Evolutionary conservation across 2,888 invertebrate species (phyloP), one percentile per base, ranked within the genome.

Genomic region (Julus scanicus): DNA sequence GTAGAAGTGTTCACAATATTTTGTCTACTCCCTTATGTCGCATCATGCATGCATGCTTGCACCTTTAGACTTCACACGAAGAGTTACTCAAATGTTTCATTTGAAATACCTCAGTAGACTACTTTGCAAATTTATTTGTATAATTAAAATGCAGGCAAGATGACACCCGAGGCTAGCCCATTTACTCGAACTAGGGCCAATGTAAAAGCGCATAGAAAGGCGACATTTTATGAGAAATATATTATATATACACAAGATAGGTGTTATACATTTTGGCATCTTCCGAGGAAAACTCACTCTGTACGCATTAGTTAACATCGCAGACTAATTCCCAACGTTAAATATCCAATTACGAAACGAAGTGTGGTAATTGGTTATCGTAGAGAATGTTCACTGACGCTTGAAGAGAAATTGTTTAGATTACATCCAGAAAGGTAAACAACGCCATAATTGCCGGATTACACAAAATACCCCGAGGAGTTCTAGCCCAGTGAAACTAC

Each of bases 381-480:
- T 15, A 17, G 17, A 17, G 53, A 86, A 29, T 53, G 86, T 37
- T 86, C 37, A 86, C 53, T 63, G 86, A n/a, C n/a, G 86, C 86
- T 86, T 86, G 86, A 86, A 86, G 49, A 86, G 39, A 86, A 86
- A 20, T 86, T 86, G 86, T 86, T 86, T 86, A 86, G 86, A 86
- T 86, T 86, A 57, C 57, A 86, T 39, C 17, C 86, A 86, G 49
- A 4, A 86, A 86, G 86, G 86, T 29, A 86, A 86, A 86, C 57
- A 57, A 3, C 17, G 63, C 57, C 63, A 86, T 86, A 86, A 57
- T 57, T 86, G 86, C 63, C 9, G 86, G 86, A 53, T 86, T 86
- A 86, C 57, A 53, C 9, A 11, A 86, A 86, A 57, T 39, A 86
- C 86, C 86, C 86, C 15, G 9, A 86, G 86, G 86, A 86, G 57